Base-by-base conservation (phyloP, 1,140 invertebrate genomes). In the Gryllus bimaculatus region DNA sequence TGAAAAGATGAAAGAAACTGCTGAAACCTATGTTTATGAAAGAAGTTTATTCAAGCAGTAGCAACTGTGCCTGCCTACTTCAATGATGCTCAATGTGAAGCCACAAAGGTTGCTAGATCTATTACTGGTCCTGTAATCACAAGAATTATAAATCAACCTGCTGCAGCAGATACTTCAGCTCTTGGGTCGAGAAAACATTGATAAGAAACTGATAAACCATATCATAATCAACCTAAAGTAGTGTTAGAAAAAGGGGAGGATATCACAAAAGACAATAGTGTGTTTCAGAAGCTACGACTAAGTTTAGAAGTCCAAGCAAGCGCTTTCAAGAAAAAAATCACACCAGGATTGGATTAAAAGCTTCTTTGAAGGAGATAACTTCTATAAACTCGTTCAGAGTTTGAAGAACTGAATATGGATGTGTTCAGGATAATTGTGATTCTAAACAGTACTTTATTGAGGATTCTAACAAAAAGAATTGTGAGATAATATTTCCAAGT, bases 91-190 rank as follows among this genome's bases (percentile, higher is more conserved):
- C 97, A 99, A 87, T 91, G 97, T 87, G 97, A 98, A 87, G 97
- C 97, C 6, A 99, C 97, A 47, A 99, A 99, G 84, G 91, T 95
- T 86, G 94, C 95, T 81, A 94, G 94, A 82, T 91, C 90, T 15
- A 95, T 95, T 83, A 94, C 98, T 82, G 97, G 98, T 82, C 90
- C 99, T 74, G 94, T 94, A 82, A 98, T 99, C 4, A 97, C 99
- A 95, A 92, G 98, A 87, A 99, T 99, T 83, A 99, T 99, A 84
- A 99, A 99, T 85, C 98, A 99, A 86, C 98, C 98, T n/a, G 99
- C 98, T 48, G 98, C 98, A 8, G 98, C 98, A 78, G 98, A 98
- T 80, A 99, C 99, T 88, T 98, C 98, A 97, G 85, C 97, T 99
- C 87, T 92, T 99, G 86, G 96, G 97, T 83, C 97, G 98, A 87